Evolutionary conservation across 2,113 vertebrate species (phyloP), one percentile per base, ranked within the genome.

Genomic region (Hymenochirus boettgeri): DNA sequence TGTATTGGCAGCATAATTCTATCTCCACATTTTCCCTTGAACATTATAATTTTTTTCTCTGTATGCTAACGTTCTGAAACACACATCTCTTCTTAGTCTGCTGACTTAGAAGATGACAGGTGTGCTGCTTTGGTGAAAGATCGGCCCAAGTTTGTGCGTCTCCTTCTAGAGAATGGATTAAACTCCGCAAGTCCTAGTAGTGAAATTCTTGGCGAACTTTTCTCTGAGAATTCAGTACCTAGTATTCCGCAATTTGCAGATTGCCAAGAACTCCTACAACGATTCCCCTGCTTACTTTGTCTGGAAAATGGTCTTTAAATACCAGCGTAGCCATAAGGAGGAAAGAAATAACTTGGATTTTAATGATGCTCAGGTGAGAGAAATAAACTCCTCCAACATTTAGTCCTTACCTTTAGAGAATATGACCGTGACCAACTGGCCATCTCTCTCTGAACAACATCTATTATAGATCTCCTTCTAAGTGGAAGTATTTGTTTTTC

Each of bases 161-260:
- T 99, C 33, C 87, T 99, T 27, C 79, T 98, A 79, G 96, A 96
- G 65, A 96, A 95, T 0, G 96, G 94, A 1, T 82, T 98, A 79
- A 83, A 83, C 45, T 98, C 63, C 72, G 79, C 1, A 90, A 92
- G 42, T 98, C 67, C 90, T 99, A 71, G 84, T 21, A 84, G 90
- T 0, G 82, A 90, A 1, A 88, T 86, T 15, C 87, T 99, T 37
- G 81, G 80, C 0, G 77, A 92, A 4, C 91, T 99, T 58, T 98
- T 95, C 69, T 83, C 83, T 24, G 79, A 76, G 62, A 77, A 92
- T 73, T 96, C 59, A 81, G 79, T 80, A 91, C 89, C 79, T 93
- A 7, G 91, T 98, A 29, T 88, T 90, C 39, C 83, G 81, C 62
- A 90, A 90, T 54, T 75, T 90, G 70, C 88, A 88, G 77, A 90